These are phyloP conservation scores for Ctena decussata DNA, from an alignment of 2,888 invertebrate genomes.

Conservation along the genomic window DNA sequence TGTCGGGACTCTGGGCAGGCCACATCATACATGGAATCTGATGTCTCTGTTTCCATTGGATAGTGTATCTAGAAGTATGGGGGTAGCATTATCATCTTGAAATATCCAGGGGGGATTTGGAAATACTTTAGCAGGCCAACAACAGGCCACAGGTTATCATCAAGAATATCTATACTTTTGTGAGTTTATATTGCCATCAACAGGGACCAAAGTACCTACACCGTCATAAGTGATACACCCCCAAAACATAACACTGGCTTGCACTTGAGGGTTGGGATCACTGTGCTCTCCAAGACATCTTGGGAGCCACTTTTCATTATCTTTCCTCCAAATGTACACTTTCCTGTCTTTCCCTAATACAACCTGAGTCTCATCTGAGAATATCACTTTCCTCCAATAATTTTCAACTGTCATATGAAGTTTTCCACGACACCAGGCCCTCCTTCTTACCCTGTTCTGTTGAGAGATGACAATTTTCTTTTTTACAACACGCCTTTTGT, in stretches of 20 bases:
- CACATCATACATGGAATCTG: too few species aligned
- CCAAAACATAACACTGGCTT: neutral
- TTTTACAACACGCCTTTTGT: too few species aligned
- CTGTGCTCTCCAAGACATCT: neutral
- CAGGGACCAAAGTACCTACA: neutral
- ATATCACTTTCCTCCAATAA: conserved; percentile 6
- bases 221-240: too few species aligned
- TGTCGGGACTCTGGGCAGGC: too few species aligned
- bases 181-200: neutral
- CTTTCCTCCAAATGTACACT: neutral
- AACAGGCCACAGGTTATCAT: neutral
- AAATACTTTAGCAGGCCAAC: neutral
- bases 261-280: neutral
- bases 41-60: neutral
- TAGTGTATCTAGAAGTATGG: neutral
- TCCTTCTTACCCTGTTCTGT: neutral
- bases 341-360: conserved; percentile 1
- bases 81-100: neutral
- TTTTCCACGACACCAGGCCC: neutral
- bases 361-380: neutral
- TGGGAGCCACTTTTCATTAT: neutral
- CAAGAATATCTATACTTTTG: neutral
- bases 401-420: neutral
- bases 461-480: neutral
- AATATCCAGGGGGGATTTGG: neutral